Evolutionary conservation across 2,888 invertebrate genomes (phyloP).

Genomic region (Epsilonema sp.): DNA sequence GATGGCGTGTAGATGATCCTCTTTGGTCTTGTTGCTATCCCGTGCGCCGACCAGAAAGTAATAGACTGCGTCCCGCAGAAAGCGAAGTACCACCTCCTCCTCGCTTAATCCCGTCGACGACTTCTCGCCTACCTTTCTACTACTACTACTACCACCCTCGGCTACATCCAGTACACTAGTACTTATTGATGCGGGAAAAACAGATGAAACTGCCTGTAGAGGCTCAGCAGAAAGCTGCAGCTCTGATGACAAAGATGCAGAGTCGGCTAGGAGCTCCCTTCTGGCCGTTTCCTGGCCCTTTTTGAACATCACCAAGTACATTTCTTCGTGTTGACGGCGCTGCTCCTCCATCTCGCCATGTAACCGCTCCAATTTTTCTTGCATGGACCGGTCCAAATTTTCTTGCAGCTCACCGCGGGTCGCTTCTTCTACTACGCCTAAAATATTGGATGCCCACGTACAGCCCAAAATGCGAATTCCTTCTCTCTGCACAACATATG

Average conservation of each 20-base stretch:
- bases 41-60: slow-evolving; percentile 73
- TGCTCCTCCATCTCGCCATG: no score
- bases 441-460: no score
- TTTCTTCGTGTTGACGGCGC: slow-evolving; percentile 22
- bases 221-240: background rate
- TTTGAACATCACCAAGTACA: slow-evolving; percentile 27
- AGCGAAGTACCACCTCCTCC: slow-evolving; percentile 74
- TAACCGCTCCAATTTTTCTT: no score
- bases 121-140: background rate
- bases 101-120: slow-evolving; percentile 34
- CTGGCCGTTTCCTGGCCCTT: slow-evolving; percentile 25
- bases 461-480: no score
- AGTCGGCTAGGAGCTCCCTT: slow-evolving; percentile 13
- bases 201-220: background rate
- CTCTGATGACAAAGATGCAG: background rate
- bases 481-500: no score
- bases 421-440: no score
- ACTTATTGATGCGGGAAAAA: background rate
- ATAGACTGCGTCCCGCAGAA: slow-evolving; percentile 74
- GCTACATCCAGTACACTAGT: no score
- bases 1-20: slow-evolving; percentile 66
- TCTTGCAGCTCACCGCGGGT: no score
- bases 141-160: no score
- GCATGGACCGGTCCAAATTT: no score
- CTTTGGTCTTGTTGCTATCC: slow-evolving; percentile 73